These are phyloP conservation scores for Phragmatobia fuliginosa DNA, from an alignment of 2,888 invertebrate species.

Conservation along the genomic window DNA sequence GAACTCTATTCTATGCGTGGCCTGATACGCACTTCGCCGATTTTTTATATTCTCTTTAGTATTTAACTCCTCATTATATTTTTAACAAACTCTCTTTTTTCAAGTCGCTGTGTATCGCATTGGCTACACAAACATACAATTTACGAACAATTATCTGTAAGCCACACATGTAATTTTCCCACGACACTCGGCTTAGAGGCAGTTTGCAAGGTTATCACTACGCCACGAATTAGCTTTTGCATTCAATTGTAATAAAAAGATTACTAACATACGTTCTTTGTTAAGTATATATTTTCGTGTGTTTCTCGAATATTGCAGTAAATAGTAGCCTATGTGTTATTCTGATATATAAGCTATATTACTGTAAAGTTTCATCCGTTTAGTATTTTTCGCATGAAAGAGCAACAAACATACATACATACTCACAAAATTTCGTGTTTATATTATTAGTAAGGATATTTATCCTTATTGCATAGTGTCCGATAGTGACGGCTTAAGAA, in stretches of 20 bases:
- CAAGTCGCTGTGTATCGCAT: background rate
- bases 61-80: background rate
- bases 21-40: no score
- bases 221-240: background rate
- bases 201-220: slow-evolving; percentile 6
- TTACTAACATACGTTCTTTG: background rate
- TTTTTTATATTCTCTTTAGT: background rate
- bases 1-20: no score
- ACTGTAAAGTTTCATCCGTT: no score
- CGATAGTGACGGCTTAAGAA: no score
- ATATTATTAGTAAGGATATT: no score
- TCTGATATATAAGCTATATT: no score
- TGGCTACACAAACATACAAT: background rate
- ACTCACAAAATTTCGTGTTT: no score
- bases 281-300: background rate
- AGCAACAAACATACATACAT: no score
- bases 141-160: slow-evolving; percentile 8
- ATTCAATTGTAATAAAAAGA: background rate
- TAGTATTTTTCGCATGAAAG: no score
- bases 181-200: slow-evolving; percentile 3
- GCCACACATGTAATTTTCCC: slow-evolving; percentile 4
- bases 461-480: no score
- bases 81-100: background rate
- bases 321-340: no score
- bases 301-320: no score